phyloP scores from a whole-genome alignment of 2,888 invertebrate species.

The Tillus elongatus region DNA sequence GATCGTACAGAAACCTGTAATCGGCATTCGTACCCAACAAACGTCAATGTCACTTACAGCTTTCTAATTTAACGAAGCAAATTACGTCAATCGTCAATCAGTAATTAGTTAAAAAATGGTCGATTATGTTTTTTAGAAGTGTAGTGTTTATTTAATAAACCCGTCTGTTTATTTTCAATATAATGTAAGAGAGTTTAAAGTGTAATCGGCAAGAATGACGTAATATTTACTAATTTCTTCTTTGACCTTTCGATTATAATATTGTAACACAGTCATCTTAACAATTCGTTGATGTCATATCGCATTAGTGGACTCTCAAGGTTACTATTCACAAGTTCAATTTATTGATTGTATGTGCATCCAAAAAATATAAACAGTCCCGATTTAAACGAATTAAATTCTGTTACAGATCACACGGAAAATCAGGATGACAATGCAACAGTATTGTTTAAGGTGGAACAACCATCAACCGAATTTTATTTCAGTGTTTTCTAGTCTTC shows the following conservation, averaged over 20 bases:
- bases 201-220: constrained; percentile 18
- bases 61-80: too few species aligned
- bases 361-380: constrained; percentile 25
- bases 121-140: constrained; percentile 28
- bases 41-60: too few species aligned
- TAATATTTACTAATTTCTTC: constrained; percentile 19
- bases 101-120: too few species aligned
- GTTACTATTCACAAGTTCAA: constrained; percentile 33
- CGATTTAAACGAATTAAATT: too few species aligned
- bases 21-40: too few species aligned
- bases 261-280: constrained; percentile 24
- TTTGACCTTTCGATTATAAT: constrained; percentile 23
- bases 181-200: constrained; percentile 12
- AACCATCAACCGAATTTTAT: constrained; percentile 91
- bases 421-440: constrained; percentile 39
- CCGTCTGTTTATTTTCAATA: constrained; percentile 16
- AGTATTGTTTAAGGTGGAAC: constrained; percentile 64
- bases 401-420: constrained; percentile 10
- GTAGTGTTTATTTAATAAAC: constrained; percentile 25
- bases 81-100: too few species aligned
- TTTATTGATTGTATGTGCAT: constrained; percentile 33
- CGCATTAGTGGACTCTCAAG: constrained; percentile 33
- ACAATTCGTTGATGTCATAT: constrained; percentile 32
- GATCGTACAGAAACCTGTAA: too few species aligned
- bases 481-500: constrained; percentile 74